Evolutionary conservation across 2,113 vertebrate genomes (phyloP).

Genomic region (Xenus cinereus): DNA sequence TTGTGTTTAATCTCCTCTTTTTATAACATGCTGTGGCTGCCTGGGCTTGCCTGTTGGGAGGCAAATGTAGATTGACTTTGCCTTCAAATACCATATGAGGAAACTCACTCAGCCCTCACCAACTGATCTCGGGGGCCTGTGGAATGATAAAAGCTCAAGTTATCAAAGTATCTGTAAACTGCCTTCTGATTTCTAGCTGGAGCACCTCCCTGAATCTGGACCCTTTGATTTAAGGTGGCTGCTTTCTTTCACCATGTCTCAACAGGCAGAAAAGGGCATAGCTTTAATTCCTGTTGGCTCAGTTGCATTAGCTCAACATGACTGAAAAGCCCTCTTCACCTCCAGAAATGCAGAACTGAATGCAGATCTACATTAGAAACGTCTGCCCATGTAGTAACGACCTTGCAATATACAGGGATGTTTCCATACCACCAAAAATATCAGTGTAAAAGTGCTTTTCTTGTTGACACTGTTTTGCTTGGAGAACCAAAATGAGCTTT

Average conservation of each 20-base stretch:
- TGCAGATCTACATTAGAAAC: background rate
- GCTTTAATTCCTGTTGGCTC: conserved; percentile 48
- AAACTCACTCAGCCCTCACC: conserved; percentile 30
- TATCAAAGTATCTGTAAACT: conserved; percentile 45
- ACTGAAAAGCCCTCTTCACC: background rate
- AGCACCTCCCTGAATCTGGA: conserved; percentile 36
- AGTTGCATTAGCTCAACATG: background rate
- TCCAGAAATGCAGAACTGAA: background rate
- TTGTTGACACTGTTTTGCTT: background rate
- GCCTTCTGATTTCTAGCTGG: conserved; percentile 41
- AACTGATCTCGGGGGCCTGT: conserved; percentile 18
- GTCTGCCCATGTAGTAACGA: background rate
- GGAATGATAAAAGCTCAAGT: conserved; percentile 40
- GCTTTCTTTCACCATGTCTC: conserved; percentile 52
- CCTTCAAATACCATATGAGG: conserved; percentile 18
- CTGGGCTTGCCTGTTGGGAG: conserved; percentile 58
- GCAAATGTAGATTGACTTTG: conserved; percentile 52
- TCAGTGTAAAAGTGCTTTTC: background rate
- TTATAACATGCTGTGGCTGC: conserved; percentile 1
- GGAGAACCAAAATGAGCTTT: background rate
- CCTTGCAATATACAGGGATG: background rate
- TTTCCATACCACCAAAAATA: background rate
- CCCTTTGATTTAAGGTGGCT: conserved; percentile 54
- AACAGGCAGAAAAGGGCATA: conserved; percentile 40
- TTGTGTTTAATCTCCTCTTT: conserved; percentile 41